These are phyloP conservation scores for Prunella himalayana DNA, from an alignment of 2,113 vertebrate species.

Conservation along the genomic window DNA sequence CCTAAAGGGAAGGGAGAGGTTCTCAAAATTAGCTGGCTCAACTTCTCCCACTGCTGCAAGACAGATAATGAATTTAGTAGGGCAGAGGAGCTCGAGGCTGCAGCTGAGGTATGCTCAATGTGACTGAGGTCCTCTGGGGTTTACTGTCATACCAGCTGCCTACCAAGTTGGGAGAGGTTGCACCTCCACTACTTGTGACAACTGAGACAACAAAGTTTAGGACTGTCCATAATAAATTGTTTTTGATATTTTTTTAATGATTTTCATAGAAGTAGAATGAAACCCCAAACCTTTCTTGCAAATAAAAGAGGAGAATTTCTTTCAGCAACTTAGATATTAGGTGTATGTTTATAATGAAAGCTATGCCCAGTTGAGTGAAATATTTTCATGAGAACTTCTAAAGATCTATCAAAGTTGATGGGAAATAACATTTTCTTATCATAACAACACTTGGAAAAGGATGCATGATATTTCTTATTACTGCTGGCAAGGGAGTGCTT, in stretches of 20 bases:
- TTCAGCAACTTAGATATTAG: not conserved
- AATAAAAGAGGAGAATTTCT: not conserved
- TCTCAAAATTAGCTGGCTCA: not conserved
- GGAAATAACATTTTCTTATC: not conserved
- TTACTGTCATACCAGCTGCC: not conserved
- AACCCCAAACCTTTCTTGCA: not conserved
- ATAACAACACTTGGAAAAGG: not conserved
- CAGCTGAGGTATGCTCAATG: accelerated
- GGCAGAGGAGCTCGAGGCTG: not conserved
- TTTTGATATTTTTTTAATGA: not conserved
- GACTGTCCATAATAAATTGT: not conserved
- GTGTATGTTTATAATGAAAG: not conserved
- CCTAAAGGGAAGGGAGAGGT: not conserved
- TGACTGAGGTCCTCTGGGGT: not conserved
- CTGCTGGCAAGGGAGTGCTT: not conserved
- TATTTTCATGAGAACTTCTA: not conserved
- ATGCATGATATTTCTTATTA: not conserved
- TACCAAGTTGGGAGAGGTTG: not conserved
- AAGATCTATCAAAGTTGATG: not conserved
- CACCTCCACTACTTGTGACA: not conserved
- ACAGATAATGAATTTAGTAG: not conserved
- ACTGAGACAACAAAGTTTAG: not conserved
- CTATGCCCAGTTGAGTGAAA: not conserved
- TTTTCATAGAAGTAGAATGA: not conserved
- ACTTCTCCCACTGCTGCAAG: not conserved